These are phyloP conservation scores for Apostichopus parvimensis DNA, from an alignment of 35 echinoderm and acorn worm species.

Conservation along the genomic window DNA sequence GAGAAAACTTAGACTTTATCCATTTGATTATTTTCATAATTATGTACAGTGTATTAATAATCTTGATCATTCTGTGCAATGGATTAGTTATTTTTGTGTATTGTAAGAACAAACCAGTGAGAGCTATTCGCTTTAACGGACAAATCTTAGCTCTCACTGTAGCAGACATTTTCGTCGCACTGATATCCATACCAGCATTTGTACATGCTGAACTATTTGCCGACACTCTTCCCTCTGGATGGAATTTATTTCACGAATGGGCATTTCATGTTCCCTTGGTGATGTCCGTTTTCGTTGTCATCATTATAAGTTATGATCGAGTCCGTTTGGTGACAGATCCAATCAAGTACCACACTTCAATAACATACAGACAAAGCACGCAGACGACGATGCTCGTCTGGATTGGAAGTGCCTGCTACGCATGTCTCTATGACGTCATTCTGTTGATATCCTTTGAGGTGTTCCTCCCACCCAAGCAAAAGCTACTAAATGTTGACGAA, in stretches of 20 bases:
- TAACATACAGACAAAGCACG: not conserved
- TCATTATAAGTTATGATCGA: slow-evolving; percentile 33
- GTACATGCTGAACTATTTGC: not conserved
- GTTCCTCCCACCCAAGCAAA: not conserved
- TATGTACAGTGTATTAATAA: not conserved
- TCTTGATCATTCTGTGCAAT: slow-evolving; percentile 1
- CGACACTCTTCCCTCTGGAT: not conserved
- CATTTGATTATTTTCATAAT: not conserved
- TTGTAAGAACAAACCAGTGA: not conserved
- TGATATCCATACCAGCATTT: not conserved
- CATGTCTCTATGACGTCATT: not conserved
- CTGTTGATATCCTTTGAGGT: not conserved
- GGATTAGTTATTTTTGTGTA: slow-evolving; percentile 15
- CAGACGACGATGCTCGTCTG: not conserved
- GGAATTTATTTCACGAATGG: slow-evolving; percentile 7
- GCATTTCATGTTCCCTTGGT: slow-evolving; percentile 10
- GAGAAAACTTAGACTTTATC: not conserved
- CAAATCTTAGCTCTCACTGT: not conserved
- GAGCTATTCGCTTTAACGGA: not conserved
- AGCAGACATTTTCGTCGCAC: not conserved
- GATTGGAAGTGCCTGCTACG: not conserved
- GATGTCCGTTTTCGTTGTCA: slow-evolving; percentile 22
- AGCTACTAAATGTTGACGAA: not conserved
- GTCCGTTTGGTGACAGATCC: not conserved
- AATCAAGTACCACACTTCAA: slow-evolving; percentile 32